Evolutionary conservation across 2,888 invertebrate species (phyloP).

Genomic region (Trisateles emortualis): DNA sequence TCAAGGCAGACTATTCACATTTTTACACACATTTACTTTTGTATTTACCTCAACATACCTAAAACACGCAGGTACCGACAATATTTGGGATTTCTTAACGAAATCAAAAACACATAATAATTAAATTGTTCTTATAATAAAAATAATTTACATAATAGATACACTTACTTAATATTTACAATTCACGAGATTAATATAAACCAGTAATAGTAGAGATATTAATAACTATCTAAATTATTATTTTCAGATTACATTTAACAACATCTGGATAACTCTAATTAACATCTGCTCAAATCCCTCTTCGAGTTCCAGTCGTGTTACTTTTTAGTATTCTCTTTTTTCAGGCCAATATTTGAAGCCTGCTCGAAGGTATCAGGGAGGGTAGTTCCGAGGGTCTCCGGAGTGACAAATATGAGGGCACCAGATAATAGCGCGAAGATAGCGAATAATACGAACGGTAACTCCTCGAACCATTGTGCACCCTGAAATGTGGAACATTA

Average conservation of each 20-base stretch:
- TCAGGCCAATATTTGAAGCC: constrained; percentile 25
- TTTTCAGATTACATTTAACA: background rate
- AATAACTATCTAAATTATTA: too few species aligned
- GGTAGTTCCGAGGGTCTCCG: constrained; percentile 85
- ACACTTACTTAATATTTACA: constrained; percentile 1
- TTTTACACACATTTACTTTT: too few species aligned
- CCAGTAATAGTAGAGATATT: background rate
- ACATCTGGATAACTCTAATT: background rate
- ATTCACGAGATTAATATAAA: background rate
- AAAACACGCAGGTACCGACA: too few species aligned
- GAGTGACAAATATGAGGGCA: constrained; percentile 82
- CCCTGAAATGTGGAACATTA: constrained; percentile 50
- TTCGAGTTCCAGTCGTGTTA: background rate
- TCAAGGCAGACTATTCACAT: too few species aligned
- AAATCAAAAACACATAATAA: too few species aligned
- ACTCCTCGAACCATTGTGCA: constrained; percentile 63
- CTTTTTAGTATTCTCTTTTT: background rate
- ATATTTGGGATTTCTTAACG: too few species aligned
- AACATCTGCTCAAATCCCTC: background rate
- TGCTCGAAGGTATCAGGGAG: constrained; percentile 62
- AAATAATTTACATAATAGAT: background rate
- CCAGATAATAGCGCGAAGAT: constrained; percentile 82
- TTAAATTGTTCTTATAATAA: background rate
- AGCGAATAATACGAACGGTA: constrained; percentile 86
- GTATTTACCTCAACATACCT: too few species aligned